Conservation (phyloP, 1,140 invertebrate genomes). For the Cydia pomonella region DNA sequence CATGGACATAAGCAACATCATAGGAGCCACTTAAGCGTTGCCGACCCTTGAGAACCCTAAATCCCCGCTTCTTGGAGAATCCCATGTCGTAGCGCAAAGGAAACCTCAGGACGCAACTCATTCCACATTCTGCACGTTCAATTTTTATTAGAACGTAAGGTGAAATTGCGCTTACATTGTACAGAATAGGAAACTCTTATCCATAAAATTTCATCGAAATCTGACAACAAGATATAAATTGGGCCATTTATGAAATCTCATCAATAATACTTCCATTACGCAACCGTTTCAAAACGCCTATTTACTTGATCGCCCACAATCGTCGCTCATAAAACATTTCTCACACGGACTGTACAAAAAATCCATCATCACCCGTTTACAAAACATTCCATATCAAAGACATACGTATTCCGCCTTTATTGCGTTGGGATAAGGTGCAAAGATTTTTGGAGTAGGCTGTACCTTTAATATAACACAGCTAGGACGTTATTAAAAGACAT, state of each 20-base stretch:
- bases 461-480: constrained; percentile 44
- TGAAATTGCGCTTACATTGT: no score
- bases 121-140: no score
- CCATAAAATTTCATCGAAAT: no score
- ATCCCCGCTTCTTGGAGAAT: no score
- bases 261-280: not conserved
- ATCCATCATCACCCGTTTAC: not conserved
- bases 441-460: not conserved
- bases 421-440: not conserved
- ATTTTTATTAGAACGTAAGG: no score
- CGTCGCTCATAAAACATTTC: not conserved
- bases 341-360: constrained; percentile 1
- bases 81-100: no score
- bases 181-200: no score
- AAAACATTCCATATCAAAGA: not conserved
- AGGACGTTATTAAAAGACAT: constrained; percentile 63
- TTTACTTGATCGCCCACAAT: constrained; percentile 2
- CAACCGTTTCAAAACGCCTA: not conserved
- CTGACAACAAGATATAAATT: no score
- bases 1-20: no score
- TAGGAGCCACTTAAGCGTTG: no score
- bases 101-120: no score
- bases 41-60: no score
- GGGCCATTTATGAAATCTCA: not conserved
- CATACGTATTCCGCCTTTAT: not conserved